A percentile compares a stretch with the other conserved stretches of the same genome.
Conservation (phyloP, 2,113 vertebrate genomes). For the Triplophysa rosa region DNA sequence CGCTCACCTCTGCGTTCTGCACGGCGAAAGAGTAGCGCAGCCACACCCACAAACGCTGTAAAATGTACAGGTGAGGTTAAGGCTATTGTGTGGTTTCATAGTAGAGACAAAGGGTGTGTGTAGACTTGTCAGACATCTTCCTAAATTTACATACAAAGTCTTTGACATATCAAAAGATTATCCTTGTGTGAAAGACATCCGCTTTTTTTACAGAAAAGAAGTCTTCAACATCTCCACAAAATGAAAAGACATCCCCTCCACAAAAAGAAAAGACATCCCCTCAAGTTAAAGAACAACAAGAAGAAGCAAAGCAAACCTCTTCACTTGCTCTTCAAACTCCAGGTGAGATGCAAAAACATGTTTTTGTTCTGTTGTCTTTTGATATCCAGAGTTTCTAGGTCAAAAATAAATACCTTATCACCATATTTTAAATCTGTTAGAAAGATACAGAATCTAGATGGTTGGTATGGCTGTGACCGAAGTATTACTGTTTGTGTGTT, state of each 20-base stretch:
- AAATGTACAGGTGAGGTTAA: not conserved
- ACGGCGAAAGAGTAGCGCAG: not conserved
- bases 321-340: not conserved
- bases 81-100: not conserved
- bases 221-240: not conserved
- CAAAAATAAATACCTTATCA: not conserved
- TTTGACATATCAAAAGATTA: slow-evolving; percentile 45
- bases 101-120: not conserved
- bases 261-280: not conserved
- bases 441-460: not conserved
- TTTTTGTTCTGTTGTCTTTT: too few relatives aligned
- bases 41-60: not conserved
- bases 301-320: not conserved
- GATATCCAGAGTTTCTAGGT: too few relatives aligned
- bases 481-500: not conserved
- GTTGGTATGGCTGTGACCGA: not conserved
- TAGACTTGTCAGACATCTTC: not conserved
- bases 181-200: not conserved
- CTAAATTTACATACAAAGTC: slow-evolving; percentile 48
- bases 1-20: slow-evolving; percentile 24
- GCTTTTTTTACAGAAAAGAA: slow-evolving; percentile 3
- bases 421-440: not conserved
- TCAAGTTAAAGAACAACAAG: not conserved
- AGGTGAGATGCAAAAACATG: not conserved
- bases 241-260: not conserved